phyloP scores from a whole-genome alignment of 2,888 invertebrate species.

The Scaptomyza caliginosa region DNA sequence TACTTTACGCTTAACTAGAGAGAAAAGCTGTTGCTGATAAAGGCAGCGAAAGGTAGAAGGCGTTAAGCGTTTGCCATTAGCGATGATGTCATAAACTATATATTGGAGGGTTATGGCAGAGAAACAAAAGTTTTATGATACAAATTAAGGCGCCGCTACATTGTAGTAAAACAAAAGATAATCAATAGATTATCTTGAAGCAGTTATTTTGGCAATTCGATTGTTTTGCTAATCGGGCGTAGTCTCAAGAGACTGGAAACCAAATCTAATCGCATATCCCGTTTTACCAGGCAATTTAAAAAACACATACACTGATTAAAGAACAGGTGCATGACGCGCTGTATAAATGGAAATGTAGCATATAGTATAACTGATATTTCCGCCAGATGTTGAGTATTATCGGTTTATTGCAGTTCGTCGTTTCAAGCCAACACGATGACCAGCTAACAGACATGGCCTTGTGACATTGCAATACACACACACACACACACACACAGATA shows the following conservation, averaged over 20 bases:
- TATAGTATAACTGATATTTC: background rate
- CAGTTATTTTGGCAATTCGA: conserved; percentile 21
- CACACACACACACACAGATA: too few species aligned
- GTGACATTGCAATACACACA: conserved; percentile 36
- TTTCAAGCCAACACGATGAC: conserved; percentile 5
- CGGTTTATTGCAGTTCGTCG: conserved; percentile 31
- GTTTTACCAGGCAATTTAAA: conserved; percentile 30
- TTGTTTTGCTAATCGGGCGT: conserved; percentile 17
- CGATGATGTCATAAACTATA: conserved; percentile 47
- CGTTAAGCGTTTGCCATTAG: conserved; percentile 12
- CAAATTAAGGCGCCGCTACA: conserved; percentile 18
- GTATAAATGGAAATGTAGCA: background rate
- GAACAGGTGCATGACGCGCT: conserved; percentile 39
- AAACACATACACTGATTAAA: background rate
- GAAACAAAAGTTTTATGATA: background rate
- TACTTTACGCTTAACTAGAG: background rate
- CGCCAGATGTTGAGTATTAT: conserved; percentile 31
- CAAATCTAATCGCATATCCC: conserved; percentile 36
- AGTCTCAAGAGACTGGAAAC: background rate
- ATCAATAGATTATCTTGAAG: conserved; percentile 36
- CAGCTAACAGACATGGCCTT: conserved; percentile 25
- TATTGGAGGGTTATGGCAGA: conserved; percentile 1
- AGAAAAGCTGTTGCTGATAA: too few species aligned
- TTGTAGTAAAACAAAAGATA: conserved; percentile 19
- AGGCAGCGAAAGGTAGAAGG: background rate